Evolutionary conservation across 2,888 invertebrate species (phyloP), one percentile per base, ranked within the genome.

Genomic region (Drosophila incognita): DNA sequence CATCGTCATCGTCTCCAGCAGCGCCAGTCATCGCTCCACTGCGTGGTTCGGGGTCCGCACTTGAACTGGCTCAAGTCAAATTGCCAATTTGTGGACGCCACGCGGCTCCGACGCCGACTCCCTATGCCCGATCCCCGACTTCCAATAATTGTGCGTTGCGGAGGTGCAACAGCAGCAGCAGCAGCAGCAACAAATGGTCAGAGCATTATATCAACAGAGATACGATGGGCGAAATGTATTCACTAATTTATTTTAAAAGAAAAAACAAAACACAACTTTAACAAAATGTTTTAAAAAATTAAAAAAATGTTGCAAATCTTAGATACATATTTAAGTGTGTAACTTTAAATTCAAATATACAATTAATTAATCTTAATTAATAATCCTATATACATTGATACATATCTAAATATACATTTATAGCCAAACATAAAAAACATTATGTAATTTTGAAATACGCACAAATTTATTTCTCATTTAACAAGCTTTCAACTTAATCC

Each of bases 81-180:
- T 87, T 82, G 88, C 53, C 89, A 87, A 89, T 89, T 85, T 87
- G 88, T 77, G 88, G 72, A 75, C 71, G 64, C 74, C 69, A 64
- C 64, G 73, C 74, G 48, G 79, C 67, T 63, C 11, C 56, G 60
- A 52, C 68, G 63, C 56, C 59, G n/a, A 18, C 29, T 18, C 57
- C n/a, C 57, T 51, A 53, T 59, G 11, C 27, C 51, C 40, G 13
- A 18, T 27, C 2, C 51, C 11, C 49, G 38, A 53, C 67, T 61
- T 54, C 58, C 60, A 73, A 76, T 84, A 75, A 84, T 72, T 77
- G 81, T 61, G 71, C 73, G 69, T 61, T 67, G 61, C 24, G 60
- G 36, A 89, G 77, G 74, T 87, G 74, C 70, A 75, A 69, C 18
- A 49, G 46, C 49, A 48, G 0, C 63, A 35, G 63, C 49, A 49